Evolutionary conservation across 2,113 vertebrate genomes (phyloP), one percentile per base, ranked within the genome.

Genomic region (Coreoperca whiteheadi): DNA sequence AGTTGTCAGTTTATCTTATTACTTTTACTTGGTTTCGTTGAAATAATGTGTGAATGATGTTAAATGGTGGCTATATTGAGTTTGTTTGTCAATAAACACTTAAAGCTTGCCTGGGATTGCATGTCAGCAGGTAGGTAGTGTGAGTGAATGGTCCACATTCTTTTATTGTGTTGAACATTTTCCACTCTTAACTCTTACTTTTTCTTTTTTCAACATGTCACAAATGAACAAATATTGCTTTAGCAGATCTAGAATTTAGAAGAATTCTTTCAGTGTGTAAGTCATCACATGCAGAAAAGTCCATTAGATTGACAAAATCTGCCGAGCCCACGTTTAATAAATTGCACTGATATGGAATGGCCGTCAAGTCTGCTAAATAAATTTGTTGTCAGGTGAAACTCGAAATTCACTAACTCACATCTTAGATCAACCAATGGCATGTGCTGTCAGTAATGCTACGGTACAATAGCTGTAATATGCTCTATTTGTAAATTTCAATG

Each of bases 21-120:
- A 41, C 12, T 48, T n/a, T 18, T 30, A n/a, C 8, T 18, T 57
- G 7, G 43, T 69, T 84, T 73, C 32, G 23, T 65, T 79, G 12
- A 68, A 64, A 63, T 1, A 63, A 12, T 50, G 20, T 61, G 30
- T 34, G 3, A 76, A 25, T 71, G 11, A 9, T 46, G n/a, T 32
- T 54, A 21, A 69, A 48, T 7, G 15, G 34, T 21, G 21, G 4
- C 12, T 43, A 68, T 23, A 28, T 37, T 37, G 12, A 28, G 8
- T 71, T 50, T 74, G 6, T 68, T 34, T 60, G 10, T 23, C 16
- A 54, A 34, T 68, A 7, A 48, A 56, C n/a, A 54, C 7, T 41
- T 67, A n/a, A 18, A 53, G 4, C 43, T 79, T 51, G 15, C 23
- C 16, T 48, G 37, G 16, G 23, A 14, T 30, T 48, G 18, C 41